Percentiles rank a stretch among this genome's conserved stretches.
phyloP scores from a whole-genome alignment of 1,140 invertebrate genomes.

The Saxidomus purpurata region DNA sequence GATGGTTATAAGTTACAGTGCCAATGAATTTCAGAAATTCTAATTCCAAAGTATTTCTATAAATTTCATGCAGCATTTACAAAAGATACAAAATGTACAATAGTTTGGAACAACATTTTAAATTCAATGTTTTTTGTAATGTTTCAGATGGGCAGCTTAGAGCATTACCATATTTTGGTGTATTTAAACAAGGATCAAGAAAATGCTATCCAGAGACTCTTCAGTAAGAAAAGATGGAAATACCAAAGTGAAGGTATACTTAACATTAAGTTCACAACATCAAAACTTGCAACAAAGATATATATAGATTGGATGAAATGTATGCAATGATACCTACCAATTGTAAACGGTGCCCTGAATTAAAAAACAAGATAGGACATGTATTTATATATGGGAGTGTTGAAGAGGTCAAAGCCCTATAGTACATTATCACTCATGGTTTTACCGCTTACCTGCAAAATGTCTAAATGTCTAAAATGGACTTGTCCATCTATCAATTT shows the following conservation, averaged over 20 bases:
- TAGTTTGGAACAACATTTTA: too few species aligned
- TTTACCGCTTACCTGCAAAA: neutral
- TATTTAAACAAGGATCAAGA: conserved; percentile 39
- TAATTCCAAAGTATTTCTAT: too few species aligned
- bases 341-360: too few species aligned
- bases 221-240: conserved; percentile 48
- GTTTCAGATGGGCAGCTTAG: conserved; percentile 55
- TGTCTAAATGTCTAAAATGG: too few species aligned
- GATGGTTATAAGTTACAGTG: neutral
- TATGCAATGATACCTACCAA: too few species aligned
- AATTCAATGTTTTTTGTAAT: too few species aligned
- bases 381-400: neutral
- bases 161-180: conserved; percentile 46
- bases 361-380: too few species aligned
- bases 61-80: too few species aligned
- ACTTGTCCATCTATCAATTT: too few species aligned
- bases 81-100: too few species aligned
- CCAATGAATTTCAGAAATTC: neutral
- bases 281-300: neutral
- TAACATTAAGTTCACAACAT: neutral
- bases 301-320: too few species aligned
- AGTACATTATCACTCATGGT: too few species aligned
- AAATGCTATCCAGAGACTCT: conserved; percentile 30
- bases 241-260: conserved; percentile 33
- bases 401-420: neutral